phyloP scores from a whole-genome alignment of 2,888 invertebrate species.

The Drosophila antonietae region DNA sequence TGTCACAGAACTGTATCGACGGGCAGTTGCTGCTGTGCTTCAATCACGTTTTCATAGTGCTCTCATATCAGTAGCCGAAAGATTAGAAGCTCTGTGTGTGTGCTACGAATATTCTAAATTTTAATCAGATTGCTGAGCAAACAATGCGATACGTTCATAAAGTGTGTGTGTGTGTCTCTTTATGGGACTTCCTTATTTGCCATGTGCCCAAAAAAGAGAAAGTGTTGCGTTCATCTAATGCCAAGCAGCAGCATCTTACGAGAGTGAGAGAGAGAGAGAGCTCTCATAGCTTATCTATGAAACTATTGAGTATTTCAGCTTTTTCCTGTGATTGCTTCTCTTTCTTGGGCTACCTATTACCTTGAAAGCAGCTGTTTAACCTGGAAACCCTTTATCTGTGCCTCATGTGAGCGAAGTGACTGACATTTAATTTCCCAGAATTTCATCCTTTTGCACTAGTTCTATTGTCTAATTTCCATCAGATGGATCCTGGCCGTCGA shows the following conservation, averaged over 20 bases:
- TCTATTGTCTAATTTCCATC: too few relatives aligned
- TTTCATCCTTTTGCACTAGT: too few relatives aligned
- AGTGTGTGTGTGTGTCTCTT: background rate
- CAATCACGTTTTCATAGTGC: constrained; percentile 38
- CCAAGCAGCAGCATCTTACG: too few relatives aligned
- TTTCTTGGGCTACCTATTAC: too few relatives aligned
- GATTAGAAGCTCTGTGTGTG: constrained; percentile 21
- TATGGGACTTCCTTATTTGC: background rate
- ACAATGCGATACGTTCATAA: constrained; percentile 5
- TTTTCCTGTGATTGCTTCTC: too few relatives aligned
- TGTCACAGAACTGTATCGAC: constrained; percentile 20
- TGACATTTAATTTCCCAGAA: too few relatives aligned
- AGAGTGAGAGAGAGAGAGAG: too few relatives aligned
- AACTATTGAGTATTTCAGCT: too few relatives aligned
- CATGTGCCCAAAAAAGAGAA: constrained; percentile 1
- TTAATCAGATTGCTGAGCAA: constrained; percentile 10
- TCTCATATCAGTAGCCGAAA: constrained; percentile 30
- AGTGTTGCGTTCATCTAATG: background rate
- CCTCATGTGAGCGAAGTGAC: background rate
- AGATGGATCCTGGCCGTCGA: too few relatives aligned
- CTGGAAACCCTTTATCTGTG: too few relatives aligned
- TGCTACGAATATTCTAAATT: constrained; percentile 10
- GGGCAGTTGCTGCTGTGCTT: background rate
- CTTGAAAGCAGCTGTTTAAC: too few relatives aligned
- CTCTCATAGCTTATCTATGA: too few relatives aligned